Conservation (phyloP, 2,797 vertebrate genomes). For the Liparis tanakae region DNA sequence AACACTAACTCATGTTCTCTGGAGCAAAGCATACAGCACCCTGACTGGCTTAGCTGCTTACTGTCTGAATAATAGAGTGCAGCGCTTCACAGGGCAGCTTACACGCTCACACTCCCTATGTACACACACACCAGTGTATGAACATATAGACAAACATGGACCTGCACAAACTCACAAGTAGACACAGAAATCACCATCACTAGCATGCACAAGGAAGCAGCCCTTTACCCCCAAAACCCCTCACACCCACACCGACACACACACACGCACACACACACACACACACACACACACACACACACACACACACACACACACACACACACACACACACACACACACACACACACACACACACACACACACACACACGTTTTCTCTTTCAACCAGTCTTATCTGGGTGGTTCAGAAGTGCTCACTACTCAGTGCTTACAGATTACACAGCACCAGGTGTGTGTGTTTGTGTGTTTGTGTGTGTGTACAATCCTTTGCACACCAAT, state of each 20-base stretch:
- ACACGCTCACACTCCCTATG: constrained; percentile 2
- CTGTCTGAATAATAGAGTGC: constrained; percentile 31
- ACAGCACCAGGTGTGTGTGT: constrained; percentile 32
- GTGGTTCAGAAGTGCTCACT: constrained; percentile 37
- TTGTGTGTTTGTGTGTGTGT: constrained; percentile 19
- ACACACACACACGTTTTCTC: not conserved
- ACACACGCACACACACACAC: not conserved
- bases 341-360: not conserved
- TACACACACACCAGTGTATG: constrained; percentile 19
- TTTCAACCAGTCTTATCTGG: constrained; percentile 41
- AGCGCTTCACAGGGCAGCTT: constrained; percentile 18
- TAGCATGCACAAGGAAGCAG: constrained; percentile 2
- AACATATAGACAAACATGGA: constrained; percentile 1
- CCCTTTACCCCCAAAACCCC: not conserved
- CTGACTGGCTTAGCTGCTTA: constrained; percentile 27
- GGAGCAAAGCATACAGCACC: constrained; percentile 10
- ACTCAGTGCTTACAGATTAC: constrained; percentile 23
- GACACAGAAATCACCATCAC: not conserved
- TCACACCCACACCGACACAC: no score
- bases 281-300: not conserved
- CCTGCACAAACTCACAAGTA: constrained; percentile 10
- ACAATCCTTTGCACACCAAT: constrained; percentile 15
- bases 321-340: not conserved
- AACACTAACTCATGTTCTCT: not conserved
- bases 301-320: not conserved